phyloP scores from a whole-genome alignment of 2,888 invertebrate genomes.

The Liopterus haemorrhoidalis region DNA sequence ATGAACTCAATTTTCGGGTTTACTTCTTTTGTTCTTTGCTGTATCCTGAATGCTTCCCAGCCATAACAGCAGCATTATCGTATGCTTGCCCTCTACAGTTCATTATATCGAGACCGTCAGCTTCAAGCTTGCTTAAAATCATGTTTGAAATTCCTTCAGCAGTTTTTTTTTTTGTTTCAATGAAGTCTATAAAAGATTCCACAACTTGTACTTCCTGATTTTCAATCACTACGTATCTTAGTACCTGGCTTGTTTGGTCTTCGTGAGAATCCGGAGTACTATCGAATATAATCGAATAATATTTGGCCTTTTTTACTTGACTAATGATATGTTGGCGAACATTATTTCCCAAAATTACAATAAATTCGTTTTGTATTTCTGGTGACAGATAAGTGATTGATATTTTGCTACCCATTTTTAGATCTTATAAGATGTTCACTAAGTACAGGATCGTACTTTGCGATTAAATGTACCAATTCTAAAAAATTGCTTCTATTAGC shows the following conservation, averaged over 20 bases:
- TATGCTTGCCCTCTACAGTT: constrained; percentile 34
- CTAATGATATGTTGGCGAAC: constrained; percentile 21
- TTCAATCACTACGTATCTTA: constrained; percentile 31
- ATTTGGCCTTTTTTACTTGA: constrained; percentile 22
- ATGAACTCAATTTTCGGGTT: constrained; percentile 27
- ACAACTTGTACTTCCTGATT: constrained; percentile 26
- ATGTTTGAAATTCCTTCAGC: constrained; percentile 29
- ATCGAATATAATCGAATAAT: constrained; percentile 25
- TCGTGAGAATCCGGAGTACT: constrained; percentile 26
- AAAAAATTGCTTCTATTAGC: constrained; percentile 24
- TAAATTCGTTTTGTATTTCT: constrained; percentile 26
- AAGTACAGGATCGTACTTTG: constrained; percentile 27
- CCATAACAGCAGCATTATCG: constrained; percentile 32
- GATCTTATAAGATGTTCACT: constrained; percentile 24
- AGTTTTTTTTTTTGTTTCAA: constrained; percentile 33
- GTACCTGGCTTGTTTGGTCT: constrained; percentile 31
- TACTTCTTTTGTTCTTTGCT: constrained; percentile 26
- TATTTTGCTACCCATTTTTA: constrained; percentile 23
- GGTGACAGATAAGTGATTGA: constrained; percentile 25
- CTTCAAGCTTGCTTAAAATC: constrained; percentile 28
- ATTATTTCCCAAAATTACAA: constrained; percentile 18
- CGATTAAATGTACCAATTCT: constrained; percentile 22
- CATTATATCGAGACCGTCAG: constrained; percentile 30
- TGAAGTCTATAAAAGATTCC: constrained; percentile 32
- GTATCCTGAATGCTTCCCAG: constrained; percentile 25